phyloP scores from a whole-genome alignment of 2,888 invertebrate species.

The Oeneis ivallda region DNA sequence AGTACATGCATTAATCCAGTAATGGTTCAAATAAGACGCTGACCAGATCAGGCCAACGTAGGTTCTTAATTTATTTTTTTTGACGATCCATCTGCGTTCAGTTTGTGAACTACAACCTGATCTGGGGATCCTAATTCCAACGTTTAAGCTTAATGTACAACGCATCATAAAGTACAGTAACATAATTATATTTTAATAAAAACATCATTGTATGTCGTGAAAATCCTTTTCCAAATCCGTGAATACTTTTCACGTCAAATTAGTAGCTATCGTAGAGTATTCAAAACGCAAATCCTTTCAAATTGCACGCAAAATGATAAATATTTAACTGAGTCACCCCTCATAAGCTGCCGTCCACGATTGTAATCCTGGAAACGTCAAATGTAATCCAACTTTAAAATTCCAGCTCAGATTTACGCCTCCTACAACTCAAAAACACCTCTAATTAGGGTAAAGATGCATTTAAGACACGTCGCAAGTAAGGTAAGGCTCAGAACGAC shows the following conservation, averaged over 20 bases:
- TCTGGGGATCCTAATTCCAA: no score
- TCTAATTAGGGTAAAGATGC: neutral
- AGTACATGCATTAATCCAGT: no score
- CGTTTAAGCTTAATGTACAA: no score
- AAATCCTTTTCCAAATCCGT: neutral
- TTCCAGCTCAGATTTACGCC: slow-evolving; percentile 29
- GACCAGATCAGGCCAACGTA: no score
- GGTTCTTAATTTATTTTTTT: no score
- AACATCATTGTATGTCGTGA: neutral
- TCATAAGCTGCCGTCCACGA: slow-evolving; percentile 28
- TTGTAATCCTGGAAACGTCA: slow-evolving; percentile 29
- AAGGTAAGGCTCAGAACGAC: no score
- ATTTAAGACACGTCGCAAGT: neutral
- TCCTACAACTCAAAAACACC: slow-evolving; percentile 11
- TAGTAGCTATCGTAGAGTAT: neutral
- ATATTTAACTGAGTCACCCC: slow-evolving; percentile 16
- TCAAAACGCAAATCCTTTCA: slow-evolving; percentile 14
- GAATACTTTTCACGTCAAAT: neutral
- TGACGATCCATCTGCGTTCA: no score
- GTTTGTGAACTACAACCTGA: no score
- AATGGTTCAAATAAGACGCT: no score
- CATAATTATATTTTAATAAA: no score
- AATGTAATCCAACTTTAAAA: slow-evolving; percentile 28
- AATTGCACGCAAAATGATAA: slow-evolving; percentile 22
- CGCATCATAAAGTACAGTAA: no score